Evolutionary conservation across 1,140 invertebrate species (phyloP), one percentile per base, ranked within the genome.

Genomic region (Holotrichia oblita): DNA sequence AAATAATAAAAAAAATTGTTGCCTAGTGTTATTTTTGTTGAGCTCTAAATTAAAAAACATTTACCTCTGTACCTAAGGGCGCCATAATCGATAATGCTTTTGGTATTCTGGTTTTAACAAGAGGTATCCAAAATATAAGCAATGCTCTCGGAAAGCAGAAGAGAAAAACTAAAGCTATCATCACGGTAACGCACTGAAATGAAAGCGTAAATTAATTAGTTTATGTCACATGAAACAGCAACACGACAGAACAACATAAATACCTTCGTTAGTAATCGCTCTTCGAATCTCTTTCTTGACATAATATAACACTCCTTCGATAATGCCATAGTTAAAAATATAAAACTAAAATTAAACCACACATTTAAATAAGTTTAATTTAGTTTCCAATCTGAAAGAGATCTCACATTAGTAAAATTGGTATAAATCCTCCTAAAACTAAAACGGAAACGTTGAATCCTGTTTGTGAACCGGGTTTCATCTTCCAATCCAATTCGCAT

Each of bases 401-500:
- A 40, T 6, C 72, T 73, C 7, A 73, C 72, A 42, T 73, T 41
- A 76, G 44, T 24, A 48, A 3, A 17, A 55, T 9, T 24, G 74
- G 74, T 44, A 76, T 44, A 27, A 42, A 7, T 48, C 40, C 42
- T 8, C 34, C 42, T 44, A 76, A 27, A 12, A 76, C 20, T 44
- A 76, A 2, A 20, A 76, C 74, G 6, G 74, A 76, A 14, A 76
- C 24, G 42, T 76, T 76, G 20, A 76, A 76, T 41, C 40, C n/a
- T 7, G 3, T 55, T 24, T 76, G 74, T 14, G 34, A 8, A 55
- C 41, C 22, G 34, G n/a, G 14, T 44, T 44, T 76, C 42, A 76
- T 41, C 24, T 76, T 76, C 74, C 74, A 76, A 76, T 76, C 74
- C 24, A 76, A 76, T 55, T 76, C 74, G 42, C 74, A 76, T 41